These are phyloP conservation scores for Fregetta grallaria DNA, from an alignment of 2,113 vertebrate genomes.

Conservation along the genomic window DNA sequence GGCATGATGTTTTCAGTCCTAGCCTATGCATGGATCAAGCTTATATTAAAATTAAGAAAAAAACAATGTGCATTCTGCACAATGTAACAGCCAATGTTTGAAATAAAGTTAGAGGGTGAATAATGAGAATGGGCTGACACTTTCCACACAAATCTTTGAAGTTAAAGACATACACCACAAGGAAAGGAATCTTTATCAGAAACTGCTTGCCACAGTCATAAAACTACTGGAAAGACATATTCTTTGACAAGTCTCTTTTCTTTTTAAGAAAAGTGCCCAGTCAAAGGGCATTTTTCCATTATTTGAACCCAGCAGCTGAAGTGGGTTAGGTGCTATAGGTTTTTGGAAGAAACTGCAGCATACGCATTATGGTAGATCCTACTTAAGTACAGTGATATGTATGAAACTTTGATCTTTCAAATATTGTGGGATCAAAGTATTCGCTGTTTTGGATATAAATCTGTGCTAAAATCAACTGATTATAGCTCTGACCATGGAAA, in stretches of 20 bases:
- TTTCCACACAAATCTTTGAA: neutral
- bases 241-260: neutral
- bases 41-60: neutral
- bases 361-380: neutral
- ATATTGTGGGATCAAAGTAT: constrained; percentile 64
- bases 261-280: neutral
- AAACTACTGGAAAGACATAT: neutral
- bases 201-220: neutral
- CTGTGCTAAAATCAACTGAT: constrained; percentile 63
- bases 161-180: neutral
- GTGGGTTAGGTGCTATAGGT: neutral
- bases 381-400: constrained; percentile 19
- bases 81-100: neutral
- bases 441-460: constrained; percentile 58
- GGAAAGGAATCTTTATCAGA: neutral
- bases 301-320: neutral
- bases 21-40: neutral
- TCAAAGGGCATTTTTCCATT: neutral
- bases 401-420: constrained; percentile 70
- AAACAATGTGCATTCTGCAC: neutral
- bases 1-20: neutral
- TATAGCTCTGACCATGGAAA: constrained; percentile 49
- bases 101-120: neutral
- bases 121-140: neutral
- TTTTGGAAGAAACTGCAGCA: neutral